Evolutionary conservation across 92 coral and sea anemone species (phyloP), one percentile per base, ranked within the genome.

Genomic region (Pocillopora grandis): DNA sequence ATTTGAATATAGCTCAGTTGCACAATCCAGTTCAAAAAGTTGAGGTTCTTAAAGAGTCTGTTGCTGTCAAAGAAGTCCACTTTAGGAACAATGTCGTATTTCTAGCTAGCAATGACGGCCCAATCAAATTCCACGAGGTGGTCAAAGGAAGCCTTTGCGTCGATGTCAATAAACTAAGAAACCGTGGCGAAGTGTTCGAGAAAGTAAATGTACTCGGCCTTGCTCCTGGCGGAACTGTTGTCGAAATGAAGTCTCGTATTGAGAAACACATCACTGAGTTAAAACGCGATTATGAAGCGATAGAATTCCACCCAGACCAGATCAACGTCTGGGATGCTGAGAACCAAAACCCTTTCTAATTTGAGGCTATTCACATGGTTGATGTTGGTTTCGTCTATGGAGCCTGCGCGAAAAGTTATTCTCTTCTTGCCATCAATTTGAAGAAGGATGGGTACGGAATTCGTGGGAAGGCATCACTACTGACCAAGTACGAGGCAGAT

Each of bases 311-410:
- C 1, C 61, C 75, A 66, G 88, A 85, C 76, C 76, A 21, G 55
- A 36, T 78, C 73, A 85, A 77, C 85, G 77, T 85, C 78, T 85
- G 85, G 88, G 67, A 78, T 85, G 63, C 23, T 14, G 15, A 85
- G 49, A 85, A 65, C 81, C 82, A 27, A 85, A 74, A 2, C 81
- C 42, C 66, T 64, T 85, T 12, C 60, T 72, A 77, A 80, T 86
- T 86, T 70, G 89, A 86, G 77, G 76, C 89, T 33, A 49, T 86
- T n/a, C 84, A 62, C 35, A 71, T 23, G 23, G 85, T 70, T 18
- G 78, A 86, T 62, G 56, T 17, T 10, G 5, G 81, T 37, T 63
- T 84, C 33, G 19, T 84, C 84, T 84, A 56, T 58, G 78, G 78
- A 2, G 20, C 78, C 18, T 75, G 64, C 13, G 18, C 21, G 65